A percentile compares a stretch with the other conserved stretches of the same genome.
These are phyloP conservation scores for Crenichthys baileyi DNA, from an alignment of 2,797 vertebrate species.

Conservation along the genomic window DNA sequence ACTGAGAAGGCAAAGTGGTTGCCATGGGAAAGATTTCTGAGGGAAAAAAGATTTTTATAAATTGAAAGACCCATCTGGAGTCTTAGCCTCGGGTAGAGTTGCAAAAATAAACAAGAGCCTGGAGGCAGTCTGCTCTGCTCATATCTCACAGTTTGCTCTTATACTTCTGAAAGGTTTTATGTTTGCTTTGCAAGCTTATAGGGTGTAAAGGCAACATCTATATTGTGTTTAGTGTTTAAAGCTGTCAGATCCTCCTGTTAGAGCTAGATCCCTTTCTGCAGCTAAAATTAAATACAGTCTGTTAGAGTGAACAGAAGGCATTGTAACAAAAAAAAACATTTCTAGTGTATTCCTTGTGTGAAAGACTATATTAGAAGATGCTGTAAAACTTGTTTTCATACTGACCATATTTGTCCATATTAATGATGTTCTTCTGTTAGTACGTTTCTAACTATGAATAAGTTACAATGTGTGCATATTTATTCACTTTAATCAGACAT, in stretches of 20 bases:
- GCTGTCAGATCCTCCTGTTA: conserved; percentile 8
- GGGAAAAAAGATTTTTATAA: conserved; percentile 57
- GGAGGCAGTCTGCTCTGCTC: conserved; percentile 61
- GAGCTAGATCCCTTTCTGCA: neutral
- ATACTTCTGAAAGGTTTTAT: conserved; percentile 53
- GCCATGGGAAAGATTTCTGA: conserved; percentile 57
- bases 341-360: neutral
- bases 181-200: conserved; percentile 48
- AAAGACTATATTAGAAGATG: neutral
- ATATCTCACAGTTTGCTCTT: conserved; percentile 45
- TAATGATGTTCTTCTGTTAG: neutral
- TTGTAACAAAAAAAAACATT: neutral
- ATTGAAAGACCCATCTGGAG: conserved; percentile 66
- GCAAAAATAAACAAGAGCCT: conserved; percentile 75
- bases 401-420: neutral
- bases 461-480: neutral
- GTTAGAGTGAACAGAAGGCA: neutral
- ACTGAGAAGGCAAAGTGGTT: conserved; percentile 43
- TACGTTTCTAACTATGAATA: neutral
- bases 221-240: conserved; percentile 13
- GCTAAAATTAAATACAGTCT: neutral
- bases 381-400: neutral
- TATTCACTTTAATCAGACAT: neutral
- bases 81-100: conserved; percentile 64
- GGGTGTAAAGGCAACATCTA: conserved; percentile 14